Evolutionary conservation across 1,140 invertebrate species (phyloP), one percentile per base, ranked within the genome.

Genomic region (Hormaphis cornu): DNA sequence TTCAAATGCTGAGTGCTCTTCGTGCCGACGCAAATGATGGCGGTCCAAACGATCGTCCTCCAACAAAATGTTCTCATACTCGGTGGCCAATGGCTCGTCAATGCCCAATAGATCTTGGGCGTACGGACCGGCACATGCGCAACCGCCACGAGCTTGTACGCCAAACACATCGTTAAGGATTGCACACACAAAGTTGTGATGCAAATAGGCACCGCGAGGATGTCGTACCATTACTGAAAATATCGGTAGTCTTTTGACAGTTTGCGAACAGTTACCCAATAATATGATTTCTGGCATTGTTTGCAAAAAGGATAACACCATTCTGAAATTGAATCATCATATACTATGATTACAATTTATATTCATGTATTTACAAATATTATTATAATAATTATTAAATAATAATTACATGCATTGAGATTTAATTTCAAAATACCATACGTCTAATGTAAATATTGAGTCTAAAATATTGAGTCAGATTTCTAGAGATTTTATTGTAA

Each of bases 151-250:
- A 0, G 89, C 88, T 79, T 95, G 93, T 44, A 96, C 91, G 0
- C 93, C 93, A 76, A 93, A 95, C 10, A 96, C 83, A 76, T 96
- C 93, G 75, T 95, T 96, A 4, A 96, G 81, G 1, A 95, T 81
- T 2, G 89, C 87, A 73, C 87, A 88, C 0, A 95, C 85, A 78
- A 91, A 95, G 78, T 95, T 95, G 75, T 95, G 90, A 78, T 96
- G 93, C 0, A 95, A 83, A 75, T 89, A 93, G 2, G 86, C 86
- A 6, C 89, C 89, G 7, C 84, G 79, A 0, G 87, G 84, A 78
- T 95, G 89, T 66, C 87, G 83, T 37, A 96, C 86, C 78, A 95
- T 82, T 73, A 96, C 88, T 12, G 91, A 94, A 76, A 95, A 91
- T 33, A 93, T 86, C 2, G 91, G 88, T 9, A 94, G 79, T 37